Base-by-base conservation (phyloP, 2,888 invertebrate genomes). In the Phalera bucephala region DNA sequence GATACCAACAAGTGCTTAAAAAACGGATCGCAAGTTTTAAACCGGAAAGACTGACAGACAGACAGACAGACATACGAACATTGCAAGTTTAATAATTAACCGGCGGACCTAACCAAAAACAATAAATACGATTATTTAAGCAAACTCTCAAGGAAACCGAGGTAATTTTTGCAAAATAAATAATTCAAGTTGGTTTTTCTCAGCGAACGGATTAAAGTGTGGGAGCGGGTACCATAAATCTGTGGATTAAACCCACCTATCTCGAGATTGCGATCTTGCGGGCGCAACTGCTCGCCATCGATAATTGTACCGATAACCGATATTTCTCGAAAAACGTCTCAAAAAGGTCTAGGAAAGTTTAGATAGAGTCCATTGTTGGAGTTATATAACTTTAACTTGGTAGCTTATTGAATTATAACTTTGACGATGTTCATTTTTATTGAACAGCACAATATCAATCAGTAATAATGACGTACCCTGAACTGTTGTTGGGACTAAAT, bases 221-320 rank as follows among this genome's bases (percentile, higher is more conserved):
- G 69, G 79, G 71, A 74, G 80, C 74, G 49, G 50, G 56, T 59
- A 64, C 82, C 70, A 84, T 87, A 85, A 86, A 85, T 85, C 81
- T 77, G 63, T 69, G 76, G 83, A 82, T 83, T 82, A 77, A 83
- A 79, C 82, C 71, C 76, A 82, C 84, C 79, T 72, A 82, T 83
- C 80, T 69, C 41, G 63, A 80, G 85, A 86, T 85, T 77, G 78
- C 78, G 67, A 87, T 86, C 86, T 77, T 61, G 61, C 61, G 74
- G 72, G 72, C 72, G 71, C 75, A 68, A 64, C 68, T 65, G 55
- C 54, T 45, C 58, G 69, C 73, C 72, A 71, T 78, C 79, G 84
- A 82, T 86, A 86, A 86, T 83, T 84, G 83, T 79, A 61, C 70
- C 65, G 78, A 80, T 78, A 78, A 66, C 78, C 74, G 74, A 76